Evolutionary conservation across 2,888 invertebrate species (phyloP).

Genomic region (Eutolmus rufibarbis): DNA sequence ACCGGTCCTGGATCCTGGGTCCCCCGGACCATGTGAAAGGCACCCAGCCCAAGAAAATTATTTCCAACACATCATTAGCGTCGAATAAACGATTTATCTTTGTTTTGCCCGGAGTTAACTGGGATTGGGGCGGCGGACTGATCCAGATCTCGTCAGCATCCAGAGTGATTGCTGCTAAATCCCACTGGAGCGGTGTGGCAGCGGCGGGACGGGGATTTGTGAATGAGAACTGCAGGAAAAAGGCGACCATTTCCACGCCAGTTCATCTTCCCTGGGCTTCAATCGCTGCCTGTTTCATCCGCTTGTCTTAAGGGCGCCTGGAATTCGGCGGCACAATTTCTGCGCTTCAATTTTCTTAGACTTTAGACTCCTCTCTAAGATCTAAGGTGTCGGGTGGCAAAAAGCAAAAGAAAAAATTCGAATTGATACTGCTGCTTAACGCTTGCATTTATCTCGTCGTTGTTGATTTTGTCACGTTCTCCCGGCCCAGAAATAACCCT

Average conservation of each 20-base stretch:
- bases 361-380: background rate
- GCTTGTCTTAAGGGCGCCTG: background rate
- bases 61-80: constrained; percentile 45
- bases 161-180: background rate
- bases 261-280: background rate
- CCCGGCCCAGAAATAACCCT: background rate
- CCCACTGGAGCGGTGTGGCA: background rate
- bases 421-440: background rate
- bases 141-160: background rate
- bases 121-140: background rate
- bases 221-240: background rate
- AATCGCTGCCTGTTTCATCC: background rate
- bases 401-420: background rate
- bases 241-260: background rate
- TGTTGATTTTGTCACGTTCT: background rate
- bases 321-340: background rate
- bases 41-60: constrained; percentile 38
- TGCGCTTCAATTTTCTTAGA: background rate
- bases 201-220: background rate
- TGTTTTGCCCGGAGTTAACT: constrained; percentile 1
- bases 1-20: background rate
- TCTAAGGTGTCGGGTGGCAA: background rate
- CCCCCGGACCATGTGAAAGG: background rate
- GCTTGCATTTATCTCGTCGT: background rate
- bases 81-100: constrained; percentile 39